Conservation (phyloP, 2,113 vertebrate genomes). For the Aix galericulata region DNA sequence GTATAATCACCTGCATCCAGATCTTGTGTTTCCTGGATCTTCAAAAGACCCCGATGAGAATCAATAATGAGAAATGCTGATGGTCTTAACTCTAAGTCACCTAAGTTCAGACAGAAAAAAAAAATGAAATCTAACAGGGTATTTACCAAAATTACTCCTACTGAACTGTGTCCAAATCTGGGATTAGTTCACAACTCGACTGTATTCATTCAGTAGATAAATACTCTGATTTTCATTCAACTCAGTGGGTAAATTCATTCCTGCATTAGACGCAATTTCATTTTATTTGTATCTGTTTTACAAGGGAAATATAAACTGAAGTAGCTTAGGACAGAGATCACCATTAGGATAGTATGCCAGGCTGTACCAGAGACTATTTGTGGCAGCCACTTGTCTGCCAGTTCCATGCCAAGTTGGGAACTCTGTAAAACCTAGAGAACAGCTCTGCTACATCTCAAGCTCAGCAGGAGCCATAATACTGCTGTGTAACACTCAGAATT, state of each 20-base stretch:
- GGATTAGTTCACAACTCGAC: background rate
- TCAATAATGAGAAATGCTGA: conserved; percentile 83
- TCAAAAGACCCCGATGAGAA: conserved; percentile 79
- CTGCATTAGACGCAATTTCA: background rate
- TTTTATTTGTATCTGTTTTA: background rate
- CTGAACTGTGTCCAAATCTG: background rate
- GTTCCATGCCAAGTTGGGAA: background rate
- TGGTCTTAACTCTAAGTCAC: conserved; percentile 83
- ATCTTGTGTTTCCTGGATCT: conserved; percentile 86
- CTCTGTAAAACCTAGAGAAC: background rate
- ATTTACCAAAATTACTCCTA: background rate
- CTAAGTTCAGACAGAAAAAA: conserved; percentile 69
- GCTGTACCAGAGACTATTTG: background rate
- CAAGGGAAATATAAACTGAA: background rate
- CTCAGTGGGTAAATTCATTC: background rate
- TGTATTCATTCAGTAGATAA: background rate
- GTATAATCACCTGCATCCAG: conserved; percentile 91
- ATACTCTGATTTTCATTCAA: background rate
- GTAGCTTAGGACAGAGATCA: background rate
- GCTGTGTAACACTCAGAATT: background rate
- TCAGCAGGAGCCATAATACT: background rate
- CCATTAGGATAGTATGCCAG: background rate
- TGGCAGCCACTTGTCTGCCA: background rate
- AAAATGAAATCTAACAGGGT: background rate
- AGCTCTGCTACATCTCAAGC: background rate